Percentiles rank a stretch among this genome's conserved stretches.
Conservation (phyloP, 2,797 vertebrate genomes). For the Micrastur ruficollis region DNA sequence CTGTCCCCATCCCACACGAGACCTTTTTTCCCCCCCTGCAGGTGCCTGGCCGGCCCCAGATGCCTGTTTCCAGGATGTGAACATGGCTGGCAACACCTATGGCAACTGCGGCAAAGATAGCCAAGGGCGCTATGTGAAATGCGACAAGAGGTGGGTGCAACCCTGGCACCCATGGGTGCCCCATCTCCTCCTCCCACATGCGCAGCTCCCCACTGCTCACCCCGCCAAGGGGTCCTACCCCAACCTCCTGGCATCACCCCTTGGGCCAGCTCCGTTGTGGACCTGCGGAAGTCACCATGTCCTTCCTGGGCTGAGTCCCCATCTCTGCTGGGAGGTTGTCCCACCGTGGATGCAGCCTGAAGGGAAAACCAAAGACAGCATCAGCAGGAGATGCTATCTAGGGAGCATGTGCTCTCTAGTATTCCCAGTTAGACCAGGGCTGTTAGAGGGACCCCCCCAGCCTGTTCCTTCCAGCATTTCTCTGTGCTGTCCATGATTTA, state of each 20-base stretch:
- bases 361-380: not conserved
- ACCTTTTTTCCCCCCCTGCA: constrained; percentile 38
- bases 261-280: fast-evolving
- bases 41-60: constrained; percentile 88
- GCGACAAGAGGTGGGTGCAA: constrained; percentile 80
- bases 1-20: fast-evolving
- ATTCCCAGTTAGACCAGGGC: not conserved
- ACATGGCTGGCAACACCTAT: constrained; percentile 86
- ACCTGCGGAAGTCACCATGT: not conserved
- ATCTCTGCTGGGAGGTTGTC: not conserved
- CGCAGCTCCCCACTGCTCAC: fast-evolving
- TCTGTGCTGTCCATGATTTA: not conserved
- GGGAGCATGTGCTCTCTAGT: fast-evolving
- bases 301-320: not conserved
- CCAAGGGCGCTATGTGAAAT: constrained; percentile 83
- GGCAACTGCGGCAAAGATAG: constrained; percentile 90
- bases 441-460: fast-evolving
- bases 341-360: fast-evolving
- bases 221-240: too few species aligned
- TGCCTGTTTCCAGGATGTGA: constrained; percentile 89
- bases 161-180: not conserved
- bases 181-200: not conserved
- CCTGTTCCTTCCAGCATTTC: not conserved
- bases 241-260: not conserved
- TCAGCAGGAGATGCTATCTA: not conserved